Evolutionary conservation across 2,888 invertebrate genomes (phyloP).

Genomic region (Muschampia plurimacula): DNA sequence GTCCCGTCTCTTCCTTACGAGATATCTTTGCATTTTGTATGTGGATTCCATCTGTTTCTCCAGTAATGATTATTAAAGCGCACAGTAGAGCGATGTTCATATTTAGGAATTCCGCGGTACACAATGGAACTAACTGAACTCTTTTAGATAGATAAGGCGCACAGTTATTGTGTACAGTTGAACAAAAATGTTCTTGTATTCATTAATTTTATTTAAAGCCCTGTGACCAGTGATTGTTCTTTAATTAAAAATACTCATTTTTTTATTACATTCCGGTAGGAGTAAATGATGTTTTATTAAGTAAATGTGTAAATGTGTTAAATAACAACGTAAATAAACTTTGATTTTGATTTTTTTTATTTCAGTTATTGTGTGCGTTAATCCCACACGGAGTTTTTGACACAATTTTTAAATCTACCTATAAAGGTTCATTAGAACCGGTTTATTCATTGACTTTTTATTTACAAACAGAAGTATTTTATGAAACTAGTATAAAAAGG

Average conservation of each 20-base stretch:
- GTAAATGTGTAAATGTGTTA: too few relatives aligned
- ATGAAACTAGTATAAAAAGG: too few relatives aligned
- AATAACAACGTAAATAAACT: too few relatives aligned
- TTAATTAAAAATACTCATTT: background rate
- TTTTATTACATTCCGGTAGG: background rate
- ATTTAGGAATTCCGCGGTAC: constrained; percentile 58
- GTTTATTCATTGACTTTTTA: too few relatives aligned
- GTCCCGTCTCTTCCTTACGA: constrained; percentile 55
- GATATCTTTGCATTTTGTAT: constrained; percentile 51
- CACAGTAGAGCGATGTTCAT: constrained; percentile 67
- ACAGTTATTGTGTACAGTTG: constrained; percentile 61
- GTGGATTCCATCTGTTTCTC: constrained; percentile 56
- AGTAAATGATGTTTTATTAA: too few relatives aligned
- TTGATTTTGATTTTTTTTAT: too few relatives aligned
- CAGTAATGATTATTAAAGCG: constrained; percentile 61
- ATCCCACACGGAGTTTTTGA: too few relatives aligned
- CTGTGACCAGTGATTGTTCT: background rate
- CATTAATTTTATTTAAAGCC: background rate
- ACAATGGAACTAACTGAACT: constrained; percentile 65
- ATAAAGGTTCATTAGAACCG: too few relatives aligned
- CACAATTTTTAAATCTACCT: too few relatives aligned
- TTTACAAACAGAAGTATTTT: too few relatives aligned
- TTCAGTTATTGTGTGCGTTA: too few relatives aligned
- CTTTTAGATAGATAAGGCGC: constrained; percentile 65
- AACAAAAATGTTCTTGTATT: constrained; percentile 41